Conservation (phyloP, 2,113 vertebrate species). For the Heterotis niloticus region DNA sequence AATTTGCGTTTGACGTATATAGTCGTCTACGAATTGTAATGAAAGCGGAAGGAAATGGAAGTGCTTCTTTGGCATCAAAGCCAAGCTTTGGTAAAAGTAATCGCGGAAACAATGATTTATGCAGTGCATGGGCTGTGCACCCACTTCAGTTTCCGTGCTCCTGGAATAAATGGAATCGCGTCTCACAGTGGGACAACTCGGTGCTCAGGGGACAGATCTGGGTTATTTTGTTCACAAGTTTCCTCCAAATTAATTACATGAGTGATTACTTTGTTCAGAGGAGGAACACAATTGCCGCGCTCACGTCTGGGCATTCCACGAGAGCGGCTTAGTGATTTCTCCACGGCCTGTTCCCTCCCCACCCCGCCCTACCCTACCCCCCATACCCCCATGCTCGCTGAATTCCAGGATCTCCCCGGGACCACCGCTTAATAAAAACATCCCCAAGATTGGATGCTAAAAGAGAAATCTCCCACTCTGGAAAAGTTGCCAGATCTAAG, state of each 20-base stretch:
- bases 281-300: conserved; percentile 49
- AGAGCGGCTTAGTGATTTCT: conserved; percentile 57
- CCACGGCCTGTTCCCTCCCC: conserved; percentile 46
- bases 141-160: conserved; percentile 32
- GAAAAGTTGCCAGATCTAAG: conserved; percentile 37
- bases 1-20: conserved; percentile 17
- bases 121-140: conserved; percentile 36
- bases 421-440: conserved; percentile 32
- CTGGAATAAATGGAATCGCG: conserved; percentile 57
- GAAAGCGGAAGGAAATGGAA: conserved; percentile 21
- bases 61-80: conserved; percentile 20
- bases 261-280: conserved; percentile 64
- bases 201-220: conserved; percentile 52
- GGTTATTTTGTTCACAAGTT: conserved; percentile 59
- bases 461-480: conserved; percentile 48
- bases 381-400: conserved; percentile 37
- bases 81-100: conserved; percentile 22
- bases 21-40: neutral
- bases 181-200: conserved; percentile 55
- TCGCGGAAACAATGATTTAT: conserved; percentile 47
- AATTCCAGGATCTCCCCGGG: conserved; percentile 37
- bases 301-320: conserved; percentile 49
- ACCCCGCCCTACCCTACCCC: too few relatives aligned
- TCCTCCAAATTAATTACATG: conserved; percentile 68
- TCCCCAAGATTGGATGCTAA: conserved; percentile 49